Conservation (phyloP, 2,113 vertebrate species). For the Albula goreensis region DNA sequence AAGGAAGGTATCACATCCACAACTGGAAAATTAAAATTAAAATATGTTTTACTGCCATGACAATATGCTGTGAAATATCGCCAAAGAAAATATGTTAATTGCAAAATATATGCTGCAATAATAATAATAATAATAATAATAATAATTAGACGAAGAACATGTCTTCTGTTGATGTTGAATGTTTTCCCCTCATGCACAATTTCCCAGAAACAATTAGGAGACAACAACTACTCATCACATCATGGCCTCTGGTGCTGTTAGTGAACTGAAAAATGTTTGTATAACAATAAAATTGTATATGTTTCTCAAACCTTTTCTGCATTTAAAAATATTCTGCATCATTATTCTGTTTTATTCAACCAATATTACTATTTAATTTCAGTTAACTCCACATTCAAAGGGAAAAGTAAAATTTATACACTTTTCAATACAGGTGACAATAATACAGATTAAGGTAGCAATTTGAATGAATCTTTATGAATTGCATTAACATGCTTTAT, state of each 20-base stretch:
- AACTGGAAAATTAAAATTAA: slow-evolving; percentile 11
- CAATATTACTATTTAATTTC: background rate
- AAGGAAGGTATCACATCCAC: slow-evolving; percentile 11
- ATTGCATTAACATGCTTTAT: too few species aligned
- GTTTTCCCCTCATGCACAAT: slow-evolving; percentile 37
- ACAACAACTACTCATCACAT: slow-evolving; percentile 38
- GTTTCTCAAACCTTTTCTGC: slow-evolving; percentile 21
- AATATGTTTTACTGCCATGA: background rate
- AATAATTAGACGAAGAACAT: too few species aligned
- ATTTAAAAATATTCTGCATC: background rate
- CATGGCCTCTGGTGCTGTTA: slow-evolving; percentile 33
- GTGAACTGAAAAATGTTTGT: slow-evolving; percentile 40
- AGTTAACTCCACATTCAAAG: background rate
- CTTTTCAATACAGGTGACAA: background rate
- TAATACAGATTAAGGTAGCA: background rate
- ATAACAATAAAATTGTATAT: slow-evolving; percentile 47
- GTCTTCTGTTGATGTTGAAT: background rate
- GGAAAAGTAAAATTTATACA: background rate
- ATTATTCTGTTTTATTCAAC: too few species aligned
- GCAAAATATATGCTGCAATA: background rate
- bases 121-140: background rate
- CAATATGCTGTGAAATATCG: background rate
- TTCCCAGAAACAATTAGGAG: slow-evolving; percentile 46
- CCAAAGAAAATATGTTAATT: background rate
- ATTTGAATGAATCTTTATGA: background rate